Evolutionary conservation across 2,888 invertebrate genomes (phyloP), one percentile per base, ranked within the genome.

Genomic region (Drosophila histrio): DNA sequence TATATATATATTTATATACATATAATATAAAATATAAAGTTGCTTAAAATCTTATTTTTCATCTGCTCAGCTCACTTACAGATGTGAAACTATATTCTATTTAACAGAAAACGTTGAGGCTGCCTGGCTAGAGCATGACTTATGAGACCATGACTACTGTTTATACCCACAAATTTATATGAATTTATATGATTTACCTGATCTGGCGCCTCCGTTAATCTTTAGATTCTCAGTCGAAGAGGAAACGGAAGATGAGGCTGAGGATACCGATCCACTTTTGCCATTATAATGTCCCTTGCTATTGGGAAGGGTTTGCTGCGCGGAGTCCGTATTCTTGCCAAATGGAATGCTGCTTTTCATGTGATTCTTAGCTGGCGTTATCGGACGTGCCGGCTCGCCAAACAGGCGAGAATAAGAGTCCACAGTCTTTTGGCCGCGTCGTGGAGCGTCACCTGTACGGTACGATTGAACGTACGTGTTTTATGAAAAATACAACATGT

Each of bases 351-450:
- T 93, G 92, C 93, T 93, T 88, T 92, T 93, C 92, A 92, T 92
- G 90, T 93, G 92, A 90, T 93, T 92, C 91, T 93, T 93, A 86
- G 92, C 92, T 86, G 93, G 92, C 85, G 92, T 91, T 67, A 91
- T 90, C 88, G 92, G 92, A 90, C 93, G 92, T 79, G 93, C 92
- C 79, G 93, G 92, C 83, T 93, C 93, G 74, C 93, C 94, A 90
- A 93, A 93, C 77, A 93, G 91, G 79, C 93, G 93, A 83, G 92
- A 92, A 90, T 93, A 92, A 72, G 93, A 93, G 89, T 93, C 93
- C 90, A 92, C 84, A 77, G 87, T 90, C 78, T 91, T 91, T 77
- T 91, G 91, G 65, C 79, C 91, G 61, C 92, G 91, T 66, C 91
- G 90, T 66, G 88, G 90, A 60, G 87, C 88, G 77, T 91, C 91